These are phyloP conservation scores for Gari tellinella DNA, from an alignment of 2,888 invertebrate genomes.

Conservation along the genomic window DNA sequence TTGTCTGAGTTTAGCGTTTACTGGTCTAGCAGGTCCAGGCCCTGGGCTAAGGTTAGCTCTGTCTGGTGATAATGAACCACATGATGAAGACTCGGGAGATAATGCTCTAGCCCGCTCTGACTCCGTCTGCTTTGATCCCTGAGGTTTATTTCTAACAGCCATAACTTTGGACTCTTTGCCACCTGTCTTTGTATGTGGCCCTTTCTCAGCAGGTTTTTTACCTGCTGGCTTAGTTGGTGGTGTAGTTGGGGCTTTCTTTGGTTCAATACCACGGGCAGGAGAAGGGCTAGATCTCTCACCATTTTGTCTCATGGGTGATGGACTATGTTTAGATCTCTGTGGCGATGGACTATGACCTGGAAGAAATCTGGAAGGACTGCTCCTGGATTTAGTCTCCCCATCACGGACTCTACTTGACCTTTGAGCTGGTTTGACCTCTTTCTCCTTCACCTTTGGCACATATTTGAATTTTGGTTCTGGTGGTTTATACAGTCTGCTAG, in stretches of 20 bases:
- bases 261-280: conserved; percentile 21
- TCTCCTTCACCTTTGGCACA: conserved; percentile 61
- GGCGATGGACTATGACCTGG: conserved; percentile 40
- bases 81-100: too few relatives aligned
- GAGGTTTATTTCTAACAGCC: conserved; percentile 24
- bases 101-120: too few relatives aligned
- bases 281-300: conserved; percentile 29
- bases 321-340: conserved; percentile 37
- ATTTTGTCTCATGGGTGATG: conserved; percentile 39
- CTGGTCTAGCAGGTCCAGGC: conserved; percentile 14
- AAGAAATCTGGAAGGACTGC: conserved; percentile 19
- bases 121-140: neutral
- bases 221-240: neutral
- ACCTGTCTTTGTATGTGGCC: conserved; percentile 10
- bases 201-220: conserved; percentile 25
- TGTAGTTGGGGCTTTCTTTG: neutral
- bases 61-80: conserved; percentile 30
- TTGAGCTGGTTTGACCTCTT: conserved; percentile 38
- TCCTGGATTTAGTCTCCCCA: conserved; percentile 30
- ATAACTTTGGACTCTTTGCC: conserved; percentile 8
- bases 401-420: conserved; percentile 34
- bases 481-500: conserved; percentile 70
- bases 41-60: conserved; percentile 24
- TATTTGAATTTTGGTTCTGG: conserved; percentile 67
- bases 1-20: conserved; percentile 55